phyloP scores from a whole-genome alignment of 2,888 invertebrate species.

The Rhagonycha fulva region DNA sequence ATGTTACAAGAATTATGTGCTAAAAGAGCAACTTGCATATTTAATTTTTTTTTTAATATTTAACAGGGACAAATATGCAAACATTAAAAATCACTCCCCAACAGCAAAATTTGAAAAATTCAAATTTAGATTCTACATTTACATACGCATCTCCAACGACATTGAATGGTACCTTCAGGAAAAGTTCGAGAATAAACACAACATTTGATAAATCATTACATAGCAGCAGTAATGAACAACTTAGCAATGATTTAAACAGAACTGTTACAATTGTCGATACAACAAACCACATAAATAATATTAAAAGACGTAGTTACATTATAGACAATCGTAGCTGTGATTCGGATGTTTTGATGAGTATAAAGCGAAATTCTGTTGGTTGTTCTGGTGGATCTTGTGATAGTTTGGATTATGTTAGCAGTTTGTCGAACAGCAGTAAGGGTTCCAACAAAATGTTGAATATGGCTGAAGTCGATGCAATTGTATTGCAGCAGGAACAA shows the following conservation, averaged over 20 bases:
- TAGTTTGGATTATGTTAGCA: slow-evolving; percentile 53
- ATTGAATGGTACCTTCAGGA: slow-evolving; percentile 31
- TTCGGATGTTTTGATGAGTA: background rate
- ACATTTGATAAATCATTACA: slow-evolving; percentile 32
- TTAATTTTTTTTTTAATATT: background rate
- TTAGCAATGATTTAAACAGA: slow-evolving; percentile 11
- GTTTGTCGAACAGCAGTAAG: slow-evolving; percentile 48
- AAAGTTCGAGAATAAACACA: slow-evolving; percentile 30
- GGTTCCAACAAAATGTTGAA: slow-evolving; percentile 50
- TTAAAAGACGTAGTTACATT: slow-evolving; percentile 21
- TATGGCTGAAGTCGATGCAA: slow-evolving; percentile 51
- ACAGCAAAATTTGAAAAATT: background rate
- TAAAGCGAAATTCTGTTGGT: slow-evolving; percentile 33
- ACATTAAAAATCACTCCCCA: background rate
- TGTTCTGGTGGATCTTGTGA: slow-evolving; percentile 50
- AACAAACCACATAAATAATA: slow-evolving; percentile 7
- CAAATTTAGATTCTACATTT: background rate
- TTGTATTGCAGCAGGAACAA: slow-evolving; percentile 51
- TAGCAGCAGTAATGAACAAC: slow-evolving; percentile 13
- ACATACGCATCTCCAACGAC: slow-evolving; percentile 1
- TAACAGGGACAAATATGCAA: background rate
- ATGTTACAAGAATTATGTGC: too few species aligned
- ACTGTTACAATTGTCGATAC: slow-evolving; percentile 15
- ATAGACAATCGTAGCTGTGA: slow-evolving; percentile 20
- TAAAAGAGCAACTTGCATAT: too few species aligned